phyloP scores from a whole-genome alignment of 2,113 vertebrate genomes.

The Pomatorhinus ruficollis region DNA sequence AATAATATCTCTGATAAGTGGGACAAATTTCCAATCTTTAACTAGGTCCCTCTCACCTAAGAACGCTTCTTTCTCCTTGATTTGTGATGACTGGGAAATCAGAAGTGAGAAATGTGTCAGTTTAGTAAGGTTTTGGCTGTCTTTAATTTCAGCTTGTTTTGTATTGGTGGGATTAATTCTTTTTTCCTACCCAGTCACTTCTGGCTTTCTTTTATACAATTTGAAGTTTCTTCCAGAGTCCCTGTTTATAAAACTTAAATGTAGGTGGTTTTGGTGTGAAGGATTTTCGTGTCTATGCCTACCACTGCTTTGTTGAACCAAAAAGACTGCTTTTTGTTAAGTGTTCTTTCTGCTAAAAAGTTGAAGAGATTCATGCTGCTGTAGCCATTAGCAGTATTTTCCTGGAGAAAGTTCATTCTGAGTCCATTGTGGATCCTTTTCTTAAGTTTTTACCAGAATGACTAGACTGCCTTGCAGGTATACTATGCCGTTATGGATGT shows the following conservation, averaged over 20 bases:
- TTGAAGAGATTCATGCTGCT: neutral
- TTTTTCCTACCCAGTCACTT: neutral
- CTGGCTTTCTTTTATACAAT: neutral
- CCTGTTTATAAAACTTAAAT: neutral
- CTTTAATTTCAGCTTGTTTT: neutral
- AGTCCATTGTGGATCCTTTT: neutral
- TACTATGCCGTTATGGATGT: neutral
- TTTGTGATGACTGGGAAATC: neutral
- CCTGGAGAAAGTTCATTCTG: neutral
- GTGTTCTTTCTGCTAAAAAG: neutral
- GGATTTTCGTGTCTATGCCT: neutral
- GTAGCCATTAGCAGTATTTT: neutral
- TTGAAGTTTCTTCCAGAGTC: neutral
- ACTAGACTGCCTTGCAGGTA: neutral
- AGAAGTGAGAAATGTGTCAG: neutral
- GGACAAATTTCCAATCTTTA: neutral
- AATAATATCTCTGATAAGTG: neutral
- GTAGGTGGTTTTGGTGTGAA: neutral
- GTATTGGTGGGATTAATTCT: neutral
- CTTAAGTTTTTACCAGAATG: neutral
- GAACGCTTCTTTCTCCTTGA: neutral
- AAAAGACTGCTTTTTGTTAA: neutral
- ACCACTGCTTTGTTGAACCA: neutral
- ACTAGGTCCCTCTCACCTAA: neutral
- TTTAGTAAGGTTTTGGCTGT: neutral